Conservation (phyloP, 2,888 invertebrate genomes). For the Sinohyriopsis cumingii region DNA sequence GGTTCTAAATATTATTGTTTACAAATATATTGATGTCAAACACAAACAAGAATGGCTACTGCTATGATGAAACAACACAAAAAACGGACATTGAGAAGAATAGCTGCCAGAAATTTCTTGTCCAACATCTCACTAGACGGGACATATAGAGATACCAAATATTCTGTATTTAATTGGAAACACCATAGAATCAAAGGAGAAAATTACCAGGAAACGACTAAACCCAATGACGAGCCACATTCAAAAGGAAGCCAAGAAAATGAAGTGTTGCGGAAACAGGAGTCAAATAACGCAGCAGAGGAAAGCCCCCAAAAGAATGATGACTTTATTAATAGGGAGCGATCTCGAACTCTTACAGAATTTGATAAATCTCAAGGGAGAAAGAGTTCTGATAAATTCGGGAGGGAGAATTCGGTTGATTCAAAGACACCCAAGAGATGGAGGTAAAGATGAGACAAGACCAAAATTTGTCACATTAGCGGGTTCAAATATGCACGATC, state of each 20-base stretch:
- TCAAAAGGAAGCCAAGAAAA: no score
- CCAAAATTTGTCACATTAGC: no score
- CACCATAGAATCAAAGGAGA: constrained; percentile 41
- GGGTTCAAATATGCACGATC: no score
- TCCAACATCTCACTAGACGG: constrained; percentile 96
- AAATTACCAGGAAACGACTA: constrained; percentile 8
- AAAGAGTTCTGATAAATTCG: background rate
- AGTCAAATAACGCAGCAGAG: no score
- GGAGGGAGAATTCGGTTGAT: background rate
- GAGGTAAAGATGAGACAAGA: no score
- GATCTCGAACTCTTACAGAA: no score
- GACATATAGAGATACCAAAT: constrained; percentile 79
- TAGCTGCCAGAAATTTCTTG: constrained; percentile 94
- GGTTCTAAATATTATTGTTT: no score
- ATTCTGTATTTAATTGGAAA: constrained; percentile 58
- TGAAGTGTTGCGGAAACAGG: no score
- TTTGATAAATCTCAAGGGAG: no score
- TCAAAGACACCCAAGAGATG: background rate
- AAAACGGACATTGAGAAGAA: constrained; percentile 70
- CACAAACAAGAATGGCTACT: constrained; percentile 38
- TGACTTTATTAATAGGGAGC: no score
- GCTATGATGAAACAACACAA: constrained; percentile 53
- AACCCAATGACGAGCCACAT: background rate
- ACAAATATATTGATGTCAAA: background rate
- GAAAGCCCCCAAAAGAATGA: no score